Evolutionary conservation across 1,140 invertebrate genomes (phyloP).

Genomic region (Myzus persicae): DNA sequence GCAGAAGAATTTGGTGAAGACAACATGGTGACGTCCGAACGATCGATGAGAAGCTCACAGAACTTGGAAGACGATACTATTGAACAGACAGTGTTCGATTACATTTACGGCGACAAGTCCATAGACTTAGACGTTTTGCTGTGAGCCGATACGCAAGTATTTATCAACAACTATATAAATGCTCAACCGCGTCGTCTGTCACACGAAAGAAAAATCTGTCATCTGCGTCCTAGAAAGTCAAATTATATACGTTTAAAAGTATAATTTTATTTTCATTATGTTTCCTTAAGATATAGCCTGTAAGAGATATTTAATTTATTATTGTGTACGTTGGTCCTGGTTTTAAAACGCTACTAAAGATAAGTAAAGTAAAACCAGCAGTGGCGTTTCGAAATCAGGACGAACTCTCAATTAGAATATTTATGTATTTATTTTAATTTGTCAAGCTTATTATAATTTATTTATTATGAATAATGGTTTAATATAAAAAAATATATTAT

Average conservation of each 20-base stretch:
- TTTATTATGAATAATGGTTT: not conserved
- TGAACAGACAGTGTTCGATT: conserved; percentile 49
- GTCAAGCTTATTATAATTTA: not conserved
- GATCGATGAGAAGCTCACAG: conserved; percentile 51
- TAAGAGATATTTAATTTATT: conserved; percentile 27
- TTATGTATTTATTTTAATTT: conserved; percentile 25
- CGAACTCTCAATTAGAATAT: not conserved
- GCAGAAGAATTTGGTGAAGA: conserved; percentile 66
- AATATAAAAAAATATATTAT: conserved; percentile 13
- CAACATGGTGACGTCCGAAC: conserved; percentile 63
- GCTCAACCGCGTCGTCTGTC: not conserved
- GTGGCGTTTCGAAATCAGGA: conserved; percentile 46
- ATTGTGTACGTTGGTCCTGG: not conserved
- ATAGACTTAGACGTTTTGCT: conserved; percentile 29
- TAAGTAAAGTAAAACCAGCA: not conserved
- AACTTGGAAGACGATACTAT: conserved; percentile 45
- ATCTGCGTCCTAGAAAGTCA: not conserved
- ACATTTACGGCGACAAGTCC: conserved; percentile 42
- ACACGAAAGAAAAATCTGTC: not conserved
- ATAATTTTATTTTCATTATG: not conserved
- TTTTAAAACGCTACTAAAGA: conserved; percentile 51
- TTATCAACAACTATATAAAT: conserved; percentile 8
- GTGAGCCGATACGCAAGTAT: not conserved
- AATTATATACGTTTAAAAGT: not conserved
- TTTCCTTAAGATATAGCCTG: not conserved